These are phyloP conservation scores for Anser cygnoides DNA, from an alignment of 2,113 vertebrate genomes.

Conservation along the genomic window DNA sequence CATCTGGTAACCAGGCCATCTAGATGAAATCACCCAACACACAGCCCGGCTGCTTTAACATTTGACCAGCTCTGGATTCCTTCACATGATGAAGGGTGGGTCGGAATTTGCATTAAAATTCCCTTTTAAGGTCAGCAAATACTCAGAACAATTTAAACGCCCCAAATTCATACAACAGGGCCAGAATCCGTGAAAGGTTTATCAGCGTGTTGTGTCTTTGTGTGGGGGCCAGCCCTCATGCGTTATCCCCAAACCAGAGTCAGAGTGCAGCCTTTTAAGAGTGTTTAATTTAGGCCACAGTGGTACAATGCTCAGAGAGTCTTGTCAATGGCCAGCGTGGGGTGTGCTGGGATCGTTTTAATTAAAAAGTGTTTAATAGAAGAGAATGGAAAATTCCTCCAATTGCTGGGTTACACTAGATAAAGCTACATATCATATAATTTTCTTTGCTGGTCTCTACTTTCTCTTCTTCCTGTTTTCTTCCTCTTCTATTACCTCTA, in stretches of 20 bases:
- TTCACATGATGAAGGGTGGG: neutral
- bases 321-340: no score
- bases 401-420: neutral
- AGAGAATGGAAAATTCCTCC: neutral
- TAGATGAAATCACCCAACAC: neutral
- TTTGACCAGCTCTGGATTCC: neutral
- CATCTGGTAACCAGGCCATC: neutral
- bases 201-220: neutral
- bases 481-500: neutral
- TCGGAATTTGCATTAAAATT: conserved; percentile 56
- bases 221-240: fast-evolving
- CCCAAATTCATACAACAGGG: neutral
- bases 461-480: neutral
- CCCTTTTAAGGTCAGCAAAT: conserved; percentile 32
- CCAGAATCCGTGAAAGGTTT: neutral
- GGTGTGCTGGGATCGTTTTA: neutral
- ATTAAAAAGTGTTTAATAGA: neutral
- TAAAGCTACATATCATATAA: neutral
- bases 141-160: neutral
- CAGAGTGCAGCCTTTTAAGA: neutral
- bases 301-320: no score
- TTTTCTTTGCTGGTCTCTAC: neutral
- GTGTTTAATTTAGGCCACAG: neutral
- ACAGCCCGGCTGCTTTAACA: neutral
- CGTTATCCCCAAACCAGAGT: neutral